A percentile compares a stretch with the other conserved stretches of the same genome.
Evolutionary conservation across 2,888 invertebrate species (phyloP).

Genomic region (Osedax frankpressi): DNA sequence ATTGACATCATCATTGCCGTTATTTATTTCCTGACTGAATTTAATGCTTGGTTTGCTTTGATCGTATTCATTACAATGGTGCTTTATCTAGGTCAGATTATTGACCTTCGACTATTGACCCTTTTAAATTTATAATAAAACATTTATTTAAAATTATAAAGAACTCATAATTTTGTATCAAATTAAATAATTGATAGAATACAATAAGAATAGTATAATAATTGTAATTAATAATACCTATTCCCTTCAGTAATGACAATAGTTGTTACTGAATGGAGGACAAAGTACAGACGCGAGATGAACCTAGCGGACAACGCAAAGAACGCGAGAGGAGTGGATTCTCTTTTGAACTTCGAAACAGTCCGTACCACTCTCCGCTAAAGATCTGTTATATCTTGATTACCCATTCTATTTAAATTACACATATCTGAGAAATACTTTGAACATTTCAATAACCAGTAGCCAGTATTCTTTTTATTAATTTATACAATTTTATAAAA

Average conservation of each 20-base stretch:
- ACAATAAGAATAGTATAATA: no score
- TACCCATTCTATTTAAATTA: no score
- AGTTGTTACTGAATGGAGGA: conserved; percentile 89
- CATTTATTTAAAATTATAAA: no score
- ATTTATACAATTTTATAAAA: not conserved
- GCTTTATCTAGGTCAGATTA: conserved; percentile 78
- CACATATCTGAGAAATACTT: no score
- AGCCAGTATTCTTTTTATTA: not conserved
- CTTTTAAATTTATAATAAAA: no score
- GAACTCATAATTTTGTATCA: no score
- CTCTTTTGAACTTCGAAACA: conserved; percentile 90
- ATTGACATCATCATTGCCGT: conserved; percentile 82
- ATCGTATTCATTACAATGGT: conserved; percentile 87
- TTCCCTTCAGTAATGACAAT: conserved; percentile 63
- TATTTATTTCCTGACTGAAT: conserved; percentile 69
- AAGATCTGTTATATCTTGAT: no score
- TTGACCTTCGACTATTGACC: no score
- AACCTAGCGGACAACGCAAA: conserved; percentile 84
- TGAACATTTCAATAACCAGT: no score
- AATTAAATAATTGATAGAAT: no score
- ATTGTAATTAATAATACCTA: no score
- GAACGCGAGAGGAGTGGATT: conserved; percentile 82
- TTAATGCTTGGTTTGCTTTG: conserved; percentile 85
- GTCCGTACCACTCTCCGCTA: no score
- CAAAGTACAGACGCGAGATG: conserved; percentile 83